phyloP scores from a whole-genome alignment of 2,888 invertebrate species.

The Heliothis peltigera region DNA sequence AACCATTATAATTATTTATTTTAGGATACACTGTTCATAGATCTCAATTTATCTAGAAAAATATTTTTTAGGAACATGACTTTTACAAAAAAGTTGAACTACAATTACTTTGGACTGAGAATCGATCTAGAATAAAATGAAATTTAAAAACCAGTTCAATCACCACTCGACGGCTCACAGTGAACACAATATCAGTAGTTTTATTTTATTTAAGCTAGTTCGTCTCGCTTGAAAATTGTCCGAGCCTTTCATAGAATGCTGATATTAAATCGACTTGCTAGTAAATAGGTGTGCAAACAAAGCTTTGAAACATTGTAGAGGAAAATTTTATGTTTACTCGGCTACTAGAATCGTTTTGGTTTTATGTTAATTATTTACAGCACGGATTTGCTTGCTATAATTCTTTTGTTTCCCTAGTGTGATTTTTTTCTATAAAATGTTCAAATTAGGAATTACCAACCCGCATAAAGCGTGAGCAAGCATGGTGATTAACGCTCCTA shows the following conservation, averaged over 20 bases:
- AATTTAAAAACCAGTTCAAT: neutral
- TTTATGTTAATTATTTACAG: too few species aligned
- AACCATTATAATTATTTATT: too few species aligned
- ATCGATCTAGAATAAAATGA: slow-evolving; percentile 4
- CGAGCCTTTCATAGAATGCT: slow-evolving; percentile 2
- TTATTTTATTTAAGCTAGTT: slow-evolving; percentile 15
- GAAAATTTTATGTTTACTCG: neutral
- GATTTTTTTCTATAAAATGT: too few species aligned
- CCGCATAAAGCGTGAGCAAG: too few species aligned
- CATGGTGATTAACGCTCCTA: too few species aligned
- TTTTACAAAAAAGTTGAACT: too few species aligned
- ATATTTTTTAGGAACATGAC: too few species aligned
- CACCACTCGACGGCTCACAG: neutral
- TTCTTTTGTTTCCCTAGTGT: too few species aligned
- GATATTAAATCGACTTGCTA: neutral
- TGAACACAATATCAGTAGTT: neutral
- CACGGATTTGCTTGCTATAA: too few species aligned
- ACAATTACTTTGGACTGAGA: neutral
- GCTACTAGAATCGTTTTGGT: neutral
- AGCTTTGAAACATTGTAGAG: neutral
- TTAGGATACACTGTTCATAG: too few species aligned
- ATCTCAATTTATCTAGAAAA: too few species aligned
- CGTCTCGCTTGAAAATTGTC: slow-evolving; percentile 4
- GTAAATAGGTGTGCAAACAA: neutral
- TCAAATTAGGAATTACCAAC: too few species aligned